These are phyloP conservation scores for Alces alces DNA, from an alignment of 2,113 vertebrate genomes.

Conservation along the genomic window DNA sequence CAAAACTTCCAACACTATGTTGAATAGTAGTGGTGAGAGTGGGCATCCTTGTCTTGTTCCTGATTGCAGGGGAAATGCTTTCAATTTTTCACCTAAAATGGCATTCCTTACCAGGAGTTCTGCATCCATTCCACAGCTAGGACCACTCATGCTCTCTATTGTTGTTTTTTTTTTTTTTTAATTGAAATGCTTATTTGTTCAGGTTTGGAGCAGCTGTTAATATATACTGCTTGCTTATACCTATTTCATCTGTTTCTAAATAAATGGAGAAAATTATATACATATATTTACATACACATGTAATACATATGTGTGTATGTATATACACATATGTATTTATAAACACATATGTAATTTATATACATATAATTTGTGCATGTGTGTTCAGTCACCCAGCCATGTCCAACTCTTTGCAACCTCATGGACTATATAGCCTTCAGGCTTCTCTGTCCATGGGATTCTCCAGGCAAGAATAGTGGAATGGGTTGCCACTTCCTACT, in stretches of 20 bases:
- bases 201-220: neutral
- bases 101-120: neutral
- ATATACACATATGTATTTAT: neutral
- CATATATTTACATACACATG: neutral
- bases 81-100: too few relatives aligned
- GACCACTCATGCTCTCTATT: neutral
- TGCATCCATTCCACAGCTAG: neutral
- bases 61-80: too few relatives aligned
- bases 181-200: neutral
- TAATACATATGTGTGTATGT: neutral
- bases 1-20: too few relatives aligned
- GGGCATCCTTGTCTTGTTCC: too few relatives aligned
- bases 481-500: neutral
- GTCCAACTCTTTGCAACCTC: neutral
- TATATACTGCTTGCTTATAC: neutral
- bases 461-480: neutral
- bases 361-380: neutral
- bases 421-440: neutral
- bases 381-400: neutral
- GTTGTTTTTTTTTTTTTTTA: too few relatives aligned
- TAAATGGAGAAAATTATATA: neutral
- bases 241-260: neutral
- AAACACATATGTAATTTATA: neutral
- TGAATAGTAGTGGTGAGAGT: too few relatives aligned
- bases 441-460: neutral